phyloP scores from a whole-genome alignment of 2,797 vertebrate species.

The Notoglanidium macrostoma region DNA sequence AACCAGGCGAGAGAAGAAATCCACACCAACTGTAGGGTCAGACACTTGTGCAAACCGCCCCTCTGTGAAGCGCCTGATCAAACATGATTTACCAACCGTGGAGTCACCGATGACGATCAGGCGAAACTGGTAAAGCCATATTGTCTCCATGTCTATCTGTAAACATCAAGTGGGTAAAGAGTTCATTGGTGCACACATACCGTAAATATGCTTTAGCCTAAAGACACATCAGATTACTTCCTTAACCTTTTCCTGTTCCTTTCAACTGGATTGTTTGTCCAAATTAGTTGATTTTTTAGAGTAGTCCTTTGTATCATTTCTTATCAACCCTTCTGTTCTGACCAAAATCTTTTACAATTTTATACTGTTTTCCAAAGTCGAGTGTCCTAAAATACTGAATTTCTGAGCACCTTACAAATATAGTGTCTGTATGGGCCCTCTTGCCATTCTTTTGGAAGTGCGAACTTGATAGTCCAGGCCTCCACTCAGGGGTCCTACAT shows the following conservation, averaged over 20 bases:
- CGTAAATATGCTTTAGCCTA: background rate
- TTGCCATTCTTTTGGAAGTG: background rate
- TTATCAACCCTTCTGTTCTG: background rate
- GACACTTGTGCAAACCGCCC: constrained; percentile 93
- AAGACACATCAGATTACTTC: background rate
- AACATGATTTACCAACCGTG: constrained; percentile 93
- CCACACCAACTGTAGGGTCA: constrained; percentile 93
- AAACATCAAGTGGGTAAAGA: constrained; percentile 4
- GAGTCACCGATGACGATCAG: constrained; percentile 95
- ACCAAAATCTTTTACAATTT: background rate
- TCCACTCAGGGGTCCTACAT: background rate
- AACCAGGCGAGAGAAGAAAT: constrained; percentile 94
- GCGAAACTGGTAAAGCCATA: constrained; percentile 96
- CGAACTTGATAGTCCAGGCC: background rate
- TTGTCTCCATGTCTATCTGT: constrained; percentile 87
- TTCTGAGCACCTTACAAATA: background rate
- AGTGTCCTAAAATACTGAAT: background rate
- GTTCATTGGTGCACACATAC: background rate
- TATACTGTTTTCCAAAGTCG: background rate
- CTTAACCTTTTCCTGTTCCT: background rate
- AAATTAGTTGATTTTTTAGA: background rate
- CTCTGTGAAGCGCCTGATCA: constrained; percentile 94
- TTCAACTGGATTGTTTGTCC: background rate
- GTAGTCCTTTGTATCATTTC: background rate
- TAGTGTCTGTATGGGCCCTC: background rate